Evolutionary conservation across 2,113 vertebrate genomes (phyloP), one percentile per base, ranked within the genome.

Genomic region (Xyliphius kryptos): DNA sequence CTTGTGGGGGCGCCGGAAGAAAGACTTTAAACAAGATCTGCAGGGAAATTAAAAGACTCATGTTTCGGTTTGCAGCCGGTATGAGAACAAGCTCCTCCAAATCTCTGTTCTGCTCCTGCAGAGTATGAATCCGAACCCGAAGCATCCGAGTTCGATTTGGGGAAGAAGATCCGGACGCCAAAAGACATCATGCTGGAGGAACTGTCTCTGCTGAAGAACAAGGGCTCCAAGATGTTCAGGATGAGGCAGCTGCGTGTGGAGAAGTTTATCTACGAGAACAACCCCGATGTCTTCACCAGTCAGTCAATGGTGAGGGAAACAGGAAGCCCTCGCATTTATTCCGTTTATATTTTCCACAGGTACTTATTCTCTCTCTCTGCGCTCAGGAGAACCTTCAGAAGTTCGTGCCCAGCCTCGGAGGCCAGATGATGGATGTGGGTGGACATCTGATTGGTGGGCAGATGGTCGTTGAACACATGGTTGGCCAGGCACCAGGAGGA

Each of bases 121-220:
- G 86, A 87, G 59, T 82, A 71, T 52, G 78, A 84, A 15, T 73
- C 71, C 3, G 87, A 90, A 62, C 89, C 86, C 43, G 91, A 95
- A 48, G 82, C 78, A 40, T 93, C 94, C 0, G 93, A 93, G 78
- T 83, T 98, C 62, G 93, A 98, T 82, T 20, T 99, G 79, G 96
- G 96, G 73, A 93, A 88, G 81, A 99, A 99, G 88, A 95, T 99
- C 86, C 88, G 91, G 71, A 87, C 82, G 71, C 96, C 96, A 64
- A 91, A 87, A 78, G 96, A 99, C 73, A 91, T 97, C 80, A 99
- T 98, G 96, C 81, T 99, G 76, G 96, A 99, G 77, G 96, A 99
- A 71, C 87, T 99, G 67, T 95, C 92, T 5, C 87, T 99, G 62
- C 61, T 90, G 73, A 96, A 89, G 52, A 99, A 99, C 77, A 87